phyloP scores from a whole-genome alignment of 2,113 vertebrate genomes.

The Catharus bicknelli region DNA sequence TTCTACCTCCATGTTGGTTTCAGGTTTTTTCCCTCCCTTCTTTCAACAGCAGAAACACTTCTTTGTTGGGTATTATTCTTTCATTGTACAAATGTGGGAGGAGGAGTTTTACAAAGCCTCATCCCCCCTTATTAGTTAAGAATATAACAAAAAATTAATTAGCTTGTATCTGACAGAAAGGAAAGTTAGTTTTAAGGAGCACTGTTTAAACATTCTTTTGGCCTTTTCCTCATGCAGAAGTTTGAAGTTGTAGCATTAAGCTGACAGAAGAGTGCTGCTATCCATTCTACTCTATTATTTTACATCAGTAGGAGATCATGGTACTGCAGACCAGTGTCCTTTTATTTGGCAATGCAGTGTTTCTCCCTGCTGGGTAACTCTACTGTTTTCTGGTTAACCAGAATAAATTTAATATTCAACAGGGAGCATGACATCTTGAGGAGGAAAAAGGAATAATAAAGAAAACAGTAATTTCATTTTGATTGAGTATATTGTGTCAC shows the following conservation, averaged over 20 bases:
- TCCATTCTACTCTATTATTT: not conserved
- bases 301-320: not conserved
- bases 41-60: not conserved
- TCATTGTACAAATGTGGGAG: not conserved
- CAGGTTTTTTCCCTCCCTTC: not conserved
- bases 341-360: not conserved
- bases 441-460: not conserved
- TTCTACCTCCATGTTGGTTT: not conserved
- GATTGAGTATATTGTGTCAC: not conserved
- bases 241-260: not conserved
- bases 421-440: not conserved
- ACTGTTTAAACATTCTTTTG: not conserved
- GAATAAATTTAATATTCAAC: not conserved
- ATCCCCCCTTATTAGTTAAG: not conserved
- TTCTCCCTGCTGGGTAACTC: not conserved
- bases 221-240: not conserved
- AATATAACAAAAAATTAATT: not conserved
- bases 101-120: not conserved
- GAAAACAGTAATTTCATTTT: constrained; percentile 8
- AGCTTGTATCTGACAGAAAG: not conserved
- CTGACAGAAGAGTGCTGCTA: not conserved
- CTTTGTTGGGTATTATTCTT: not conserved
- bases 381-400: not conserved
- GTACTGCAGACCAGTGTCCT: not conserved
- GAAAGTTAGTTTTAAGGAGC: not conserved